phyloP scores from a whole-genome alignment of 2,888 invertebrate species.

The Acholoe squamosa region DNA sequence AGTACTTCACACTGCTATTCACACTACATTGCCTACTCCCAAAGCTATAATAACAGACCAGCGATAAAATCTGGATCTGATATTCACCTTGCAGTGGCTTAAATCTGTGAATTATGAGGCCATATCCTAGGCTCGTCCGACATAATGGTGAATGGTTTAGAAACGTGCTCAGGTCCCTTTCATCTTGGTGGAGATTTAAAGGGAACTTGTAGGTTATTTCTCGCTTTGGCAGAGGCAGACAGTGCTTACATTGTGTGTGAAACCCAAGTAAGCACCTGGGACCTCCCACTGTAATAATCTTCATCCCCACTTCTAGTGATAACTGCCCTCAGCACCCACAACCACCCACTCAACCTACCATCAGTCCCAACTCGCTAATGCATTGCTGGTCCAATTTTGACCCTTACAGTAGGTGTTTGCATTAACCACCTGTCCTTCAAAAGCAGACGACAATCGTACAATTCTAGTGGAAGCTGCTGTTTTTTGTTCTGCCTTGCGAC shows the following conservation, averaged over 20 bases:
- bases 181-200: too few species aligned
- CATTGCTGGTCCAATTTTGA: neutral
- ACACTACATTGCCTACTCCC: too few species aligned
- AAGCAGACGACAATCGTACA: neutral
- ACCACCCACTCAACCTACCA: slow-evolving; percentile 11
- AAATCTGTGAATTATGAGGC: too few species aligned
- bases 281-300: slow-evolving; percentile 6
- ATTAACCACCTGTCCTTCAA: neutral
- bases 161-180: too few species aligned
- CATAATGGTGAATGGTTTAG: too few species aligned
- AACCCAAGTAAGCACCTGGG: slow-evolving; percentile 1
- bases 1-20: too few species aligned
- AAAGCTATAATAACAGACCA: too few species aligned
- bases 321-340: neutral
- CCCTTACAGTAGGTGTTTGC: slow-evolving; percentile 2
- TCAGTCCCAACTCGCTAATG: neutral
- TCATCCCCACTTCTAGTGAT: neutral
- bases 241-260: neutral
- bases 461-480: neutral
- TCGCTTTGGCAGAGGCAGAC: neutral
- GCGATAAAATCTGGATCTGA: too few species aligned
- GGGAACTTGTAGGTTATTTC: neutral
- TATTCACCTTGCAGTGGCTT: too few species aligned
- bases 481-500: neutral
- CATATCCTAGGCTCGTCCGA: too few species aligned